Base-by-base conservation (phyloP, 2,797 vertebrate species). In the Hozukius guyotensis region DNA sequence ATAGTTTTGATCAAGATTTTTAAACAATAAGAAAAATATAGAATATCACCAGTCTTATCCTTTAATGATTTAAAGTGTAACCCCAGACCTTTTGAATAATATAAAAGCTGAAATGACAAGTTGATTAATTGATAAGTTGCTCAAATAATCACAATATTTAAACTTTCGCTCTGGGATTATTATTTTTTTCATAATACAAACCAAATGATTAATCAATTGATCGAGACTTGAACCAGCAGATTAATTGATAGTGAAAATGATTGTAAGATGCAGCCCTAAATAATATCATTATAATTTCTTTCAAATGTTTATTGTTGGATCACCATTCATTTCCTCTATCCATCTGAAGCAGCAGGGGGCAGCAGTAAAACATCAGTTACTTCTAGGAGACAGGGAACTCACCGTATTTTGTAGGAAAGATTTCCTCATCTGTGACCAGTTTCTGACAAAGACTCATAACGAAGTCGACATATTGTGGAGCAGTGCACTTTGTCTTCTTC, bases 391-490 rank as follows among this genome's bases (percentile, higher is more conserved):
- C 22, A 62, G 27, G n/a, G 57, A 1, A 93, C 97, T 38, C 94
- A 99, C 98, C 98, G 0, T 99, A 99, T 95, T 99, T 99, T 16
- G 98, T 99, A 34, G 98, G 98, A 87, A 99, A 99, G 93, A 98
- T 97, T 5, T 99, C 98, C 94, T 99, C 98, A 22, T 99, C 98
- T 1, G 98, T 99, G 93, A 99, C 98, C 92, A 99, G 96, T 84
- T 99, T 99, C 96, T 99, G 98, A 95, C 98, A 98, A 0, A 97
- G 97, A 88, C 98, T 99, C 98, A 99, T 99, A 86, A 99, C 98
- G 0, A 99, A 99, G 95, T 99, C 98, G 9, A 99, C 97, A 5
- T 99, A 99, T 94, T 99, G 98, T 11, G 98, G 98, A 65, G 98
- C 98, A 3, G 98, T 99, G 96, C 98, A 99, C 92, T 99, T 99